Base-by-base conservation (phyloP, 2,113 vertebrate genomes). In the Excalfactoria chinensis region DNA sequence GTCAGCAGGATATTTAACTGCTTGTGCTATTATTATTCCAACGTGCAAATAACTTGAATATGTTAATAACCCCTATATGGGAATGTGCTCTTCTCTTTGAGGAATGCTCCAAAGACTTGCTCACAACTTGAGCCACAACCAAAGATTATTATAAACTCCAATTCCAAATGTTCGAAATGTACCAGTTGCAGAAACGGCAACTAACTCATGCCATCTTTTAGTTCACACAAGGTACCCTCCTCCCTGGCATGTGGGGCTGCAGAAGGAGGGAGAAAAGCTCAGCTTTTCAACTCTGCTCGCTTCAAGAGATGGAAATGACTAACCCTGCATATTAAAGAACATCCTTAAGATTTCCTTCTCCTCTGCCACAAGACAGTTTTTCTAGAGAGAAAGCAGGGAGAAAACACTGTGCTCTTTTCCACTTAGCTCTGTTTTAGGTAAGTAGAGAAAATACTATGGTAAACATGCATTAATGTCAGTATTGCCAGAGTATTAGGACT, bases 241-340 rank as follows among this genome's bases (percentile, higher is more conserved):
- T 44, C 9, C 9, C 16, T 53, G 59, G 32, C 9, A 2, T 0
- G 16, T 1, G 12, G 23, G 32, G 28, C 30, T 73, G 37, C 26
- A 92, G 55, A 67, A 63, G 8, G 0, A 2, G 51, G 23, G 51
- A 68, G 46, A 40, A 62, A 86, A 93, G 69, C 37, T 71, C 60
- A 70, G 35, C 19, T 46, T 76, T 1, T 3, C 35, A 85, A 35
- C 8, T 18, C 34, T 46, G 37, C 13, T 67, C 34, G 25, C 41
- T 73, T 74, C 28, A 85, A 25, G 34, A 76, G 37, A 43, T 0
- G 44, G 32, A 85, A 76, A 80, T 9, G 11, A 83, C 20, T 37
- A 84, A 44, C 14, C 41, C 28, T 19, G 44, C 16, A 40, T 48
- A 4, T 25, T 70, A n/a, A 30, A 77, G 51, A 74, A 85, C 28